Base-by-base conservation (phyloP, 2,113 vertebrate species). In the Brachypodius melanocephalos region DNA sequence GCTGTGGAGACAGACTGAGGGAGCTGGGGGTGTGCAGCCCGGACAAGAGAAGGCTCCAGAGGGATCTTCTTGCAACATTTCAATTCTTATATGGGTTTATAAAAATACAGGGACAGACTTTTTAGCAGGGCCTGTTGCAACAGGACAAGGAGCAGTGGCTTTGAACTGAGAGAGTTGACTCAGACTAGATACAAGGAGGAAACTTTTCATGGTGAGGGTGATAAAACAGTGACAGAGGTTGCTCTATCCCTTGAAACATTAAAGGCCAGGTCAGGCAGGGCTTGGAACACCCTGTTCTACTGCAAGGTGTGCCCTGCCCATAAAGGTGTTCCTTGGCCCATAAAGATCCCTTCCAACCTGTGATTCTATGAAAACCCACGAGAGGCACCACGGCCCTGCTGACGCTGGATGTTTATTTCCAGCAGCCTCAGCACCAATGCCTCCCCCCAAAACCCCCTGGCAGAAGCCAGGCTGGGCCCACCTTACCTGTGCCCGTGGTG, bases 401-500 rank as follows among this genome's bases (percentile, higher is more conserved):
- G 59, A 14, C 48, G 13, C 46, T 4, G 38, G 59, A 13, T 5
- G 2, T 22, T 36, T 28, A 19, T 48, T 22, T 40, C 32, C 62
- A 51, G 62, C 72, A 67, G 31, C 57, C 8, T 34, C 1, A 2
- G 31, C 1, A 5, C 73, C 7, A 2, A 2, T 19, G 0, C 9
- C 12, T 45, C 20, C 18, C 25, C 26, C 20, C 17, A 12, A 2
- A 1, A 0, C 0, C 8, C 67, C 32, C 2, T 0, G 14, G 31
- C 42, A 43, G 67, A 8, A 57, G 31, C 9, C 22, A 3, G 36
- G 25, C 62, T 38, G 55, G 10, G 8, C 43, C 36, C 28, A 8
- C 38, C 84, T 94, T 97, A 99, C 99, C 98, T 99, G 98, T 61
- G 62, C 97, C 72, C 80, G 98, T n/a, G 98, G 98, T 2, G 69